phyloP scores from a whole-genome alignment of 2,113 vertebrate species.

The Tauraco erythrolophus region DNA sequence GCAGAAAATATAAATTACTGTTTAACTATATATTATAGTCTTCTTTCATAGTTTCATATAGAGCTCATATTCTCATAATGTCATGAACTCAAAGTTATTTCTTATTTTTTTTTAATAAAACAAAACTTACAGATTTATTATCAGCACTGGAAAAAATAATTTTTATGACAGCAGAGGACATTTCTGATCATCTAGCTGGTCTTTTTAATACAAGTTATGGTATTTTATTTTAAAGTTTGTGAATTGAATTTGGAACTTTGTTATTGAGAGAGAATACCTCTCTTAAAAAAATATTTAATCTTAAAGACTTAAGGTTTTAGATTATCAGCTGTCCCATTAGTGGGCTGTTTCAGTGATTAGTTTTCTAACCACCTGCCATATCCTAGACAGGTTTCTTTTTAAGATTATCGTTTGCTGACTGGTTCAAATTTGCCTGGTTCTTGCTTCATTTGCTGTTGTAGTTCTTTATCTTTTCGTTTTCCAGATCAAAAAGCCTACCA shows the following conservation, averaged over 20 bases:
- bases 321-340: background rate
- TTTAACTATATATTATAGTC: background rate
- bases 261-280: background rate
- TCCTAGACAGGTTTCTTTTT: background rate
- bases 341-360: background rate
- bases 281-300: background rate
- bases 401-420: background rate
- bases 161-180: background rate
- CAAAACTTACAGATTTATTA: background rate
- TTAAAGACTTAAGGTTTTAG: background rate
- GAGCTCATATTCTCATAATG: background rate
- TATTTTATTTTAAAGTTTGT: background rate
- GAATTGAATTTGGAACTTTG: background rate
- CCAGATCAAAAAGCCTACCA: background rate
- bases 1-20: background rate
- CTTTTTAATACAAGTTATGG: background rate
- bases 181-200: background rate
- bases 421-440: background rate
- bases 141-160: background rate
- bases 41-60: background rate
- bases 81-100: background rate
- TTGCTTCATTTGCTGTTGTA: background rate
- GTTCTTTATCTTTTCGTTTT: background rate
- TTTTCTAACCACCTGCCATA: background rate
- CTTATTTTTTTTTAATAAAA: background rate